phyloP scores from a whole-genome alignment of 2,113 vertebrate species.

The Zingel zingel region DNA sequence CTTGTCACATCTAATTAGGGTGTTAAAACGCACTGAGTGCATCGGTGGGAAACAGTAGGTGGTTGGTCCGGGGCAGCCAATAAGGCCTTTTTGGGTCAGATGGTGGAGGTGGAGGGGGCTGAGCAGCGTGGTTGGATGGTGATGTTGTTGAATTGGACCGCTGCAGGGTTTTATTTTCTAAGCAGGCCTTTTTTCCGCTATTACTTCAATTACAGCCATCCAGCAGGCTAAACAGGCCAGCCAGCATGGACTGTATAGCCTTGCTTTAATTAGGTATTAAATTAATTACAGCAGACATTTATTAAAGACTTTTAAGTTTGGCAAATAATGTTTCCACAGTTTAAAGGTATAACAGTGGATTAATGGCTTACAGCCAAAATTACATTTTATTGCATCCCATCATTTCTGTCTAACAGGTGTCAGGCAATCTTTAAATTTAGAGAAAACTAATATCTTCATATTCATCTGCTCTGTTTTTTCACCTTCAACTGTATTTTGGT shows the following conservation, averaged over 20 bases:
- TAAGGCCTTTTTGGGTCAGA: constrained; percentile 79
- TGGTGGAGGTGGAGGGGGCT: constrained; percentile 42
- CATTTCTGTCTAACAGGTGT: constrained; percentile 80
- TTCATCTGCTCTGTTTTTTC: not conserved
- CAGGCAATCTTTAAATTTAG: constrained; percentile 35
- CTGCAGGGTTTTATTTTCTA: constrained; percentile 74
- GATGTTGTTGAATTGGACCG: constrained; percentile 73
- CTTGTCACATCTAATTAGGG: constrained; percentile 98
- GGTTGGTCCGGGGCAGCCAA: constrained; percentile 84
- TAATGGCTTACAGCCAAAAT: constrained; percentile 85
- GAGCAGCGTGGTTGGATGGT: constrained; percentile 57
- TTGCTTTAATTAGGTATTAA: constrained; percentile 86
- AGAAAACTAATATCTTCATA: constrained; percentile 3
- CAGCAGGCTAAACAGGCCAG: constrained; percentile 75
- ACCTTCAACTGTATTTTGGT: not conserved
- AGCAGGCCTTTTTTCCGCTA: constrained; percentile 68
- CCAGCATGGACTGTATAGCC: constrained; percentile 70
- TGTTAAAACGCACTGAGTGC: constrained; percentile 88
- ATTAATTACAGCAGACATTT: constrained; percentile 86
- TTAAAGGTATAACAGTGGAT: constrained; percentile 86
- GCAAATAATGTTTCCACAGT: constrained; percentile 73
- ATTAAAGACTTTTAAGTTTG: constrained; percentile 85
- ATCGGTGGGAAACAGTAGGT: constrained; percentile 82
- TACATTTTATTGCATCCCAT: constrained; percentile 78
- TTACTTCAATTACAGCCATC: constrained; percentile 80